A percentile compares a stretch with the other conserved stretches of the same genome.
phyloP scores from a whole-genome alignment of 1,140 invertebrate species.

The Branchinecta lindahli region DNA sequence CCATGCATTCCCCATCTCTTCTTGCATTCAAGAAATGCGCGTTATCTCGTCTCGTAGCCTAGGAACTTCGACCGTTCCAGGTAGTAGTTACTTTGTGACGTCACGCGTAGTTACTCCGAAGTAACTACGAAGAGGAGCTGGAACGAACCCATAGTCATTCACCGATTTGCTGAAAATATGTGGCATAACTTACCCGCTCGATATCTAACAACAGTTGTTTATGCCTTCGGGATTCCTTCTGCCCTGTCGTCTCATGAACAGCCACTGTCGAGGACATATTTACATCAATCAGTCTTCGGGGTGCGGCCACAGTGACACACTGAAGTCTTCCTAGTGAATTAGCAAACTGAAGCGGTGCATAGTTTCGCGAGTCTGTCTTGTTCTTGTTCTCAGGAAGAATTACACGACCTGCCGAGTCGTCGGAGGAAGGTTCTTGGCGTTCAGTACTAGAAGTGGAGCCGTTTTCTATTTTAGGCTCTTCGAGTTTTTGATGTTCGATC shows the following conservation, averaged over 20 bases:
- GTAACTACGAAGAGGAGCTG: too few species aligned
- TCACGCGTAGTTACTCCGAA: too few species aligned
- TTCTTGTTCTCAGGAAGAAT: conserved; percentile 24
- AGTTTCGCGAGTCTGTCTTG: conserved; percentile 38
- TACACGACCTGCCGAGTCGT: conserved; percentile 26
- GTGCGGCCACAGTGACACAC: conserved; percentile 75
- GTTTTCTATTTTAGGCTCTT: background rate
- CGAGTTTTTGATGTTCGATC: background rate
- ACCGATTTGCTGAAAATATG: too few species aligned
- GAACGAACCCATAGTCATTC: too few species aligned
- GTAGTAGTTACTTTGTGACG: too few species aligned
- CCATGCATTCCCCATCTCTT: too few species aligned
- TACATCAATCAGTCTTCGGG: conserved; percentile 81
- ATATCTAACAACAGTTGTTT: conserved; percentile 63
- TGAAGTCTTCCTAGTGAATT: conserved; percentile 65
- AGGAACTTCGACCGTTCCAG: too few species aligned
- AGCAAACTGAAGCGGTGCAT: conserved; percentile 70
- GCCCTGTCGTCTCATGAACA: conserved; percentile 30
- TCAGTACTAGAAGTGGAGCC: background rate
- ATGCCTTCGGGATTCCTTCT: conserved; percentile 43
- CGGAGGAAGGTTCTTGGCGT: background rate
- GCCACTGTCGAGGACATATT: conserved; percentile 43
- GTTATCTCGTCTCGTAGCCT: too few species aligned
- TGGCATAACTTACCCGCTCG: conserved; percentile 44
- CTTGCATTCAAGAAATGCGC: too few species aligned